Base-by-base conservation (phyloP, 1,140 invertebrate genomes). In the Coelopa frigida region DNA sequence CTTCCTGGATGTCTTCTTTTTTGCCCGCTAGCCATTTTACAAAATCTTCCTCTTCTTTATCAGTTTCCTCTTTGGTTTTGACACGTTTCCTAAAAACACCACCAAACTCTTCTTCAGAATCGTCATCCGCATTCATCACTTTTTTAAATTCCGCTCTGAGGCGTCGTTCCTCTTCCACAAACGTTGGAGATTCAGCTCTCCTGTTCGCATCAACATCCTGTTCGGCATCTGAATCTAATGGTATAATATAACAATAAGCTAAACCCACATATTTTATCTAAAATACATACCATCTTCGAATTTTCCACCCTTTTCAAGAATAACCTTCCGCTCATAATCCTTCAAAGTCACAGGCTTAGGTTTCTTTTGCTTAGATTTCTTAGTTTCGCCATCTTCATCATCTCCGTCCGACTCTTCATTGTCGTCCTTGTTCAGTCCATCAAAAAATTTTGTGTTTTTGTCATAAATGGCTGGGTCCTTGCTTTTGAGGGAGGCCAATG, bases 401-500 rank as follows among this genome's bases (percentile, higher is more conserved):
- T 48, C 46, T 36, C 58, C 52, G 52, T 70, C 52, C 48, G 59
- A 61, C 44, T 69, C 60, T 3, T 49, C 54, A 36, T 41, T 41
- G n/a, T n/a, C n/a, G n/a, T n/a, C n/a, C n/a, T n/a, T n/a, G n/a
- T n/a, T n/a, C 8, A 50, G 44, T 3, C 29, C 48, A 14, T 53
- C 41, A 70, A 93, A 95, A 63, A 90, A 94, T 36, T 75, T 79
- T 10, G 77, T 72, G 48, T 80, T 75, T 41, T 81, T 75, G 56
- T 94, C 78, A 72, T 95, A 95, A 52, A 94, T 93, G 54, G 76
- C 78, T 1, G 91, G 87, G 75, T 95, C 86, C 68, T 88, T 89
- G 23, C 80, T 87, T 66, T 94, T 96, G 5, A 97, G 67, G 46
- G 78, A 82, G 2, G 90, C 77, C 1, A 94, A 69, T 0, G 90